These are phyloP conservation scores for Sebastes schlegelii DNA, from an alignment of 2,113 vertebrate genomes.

Conservation along the genomic window DNA sequence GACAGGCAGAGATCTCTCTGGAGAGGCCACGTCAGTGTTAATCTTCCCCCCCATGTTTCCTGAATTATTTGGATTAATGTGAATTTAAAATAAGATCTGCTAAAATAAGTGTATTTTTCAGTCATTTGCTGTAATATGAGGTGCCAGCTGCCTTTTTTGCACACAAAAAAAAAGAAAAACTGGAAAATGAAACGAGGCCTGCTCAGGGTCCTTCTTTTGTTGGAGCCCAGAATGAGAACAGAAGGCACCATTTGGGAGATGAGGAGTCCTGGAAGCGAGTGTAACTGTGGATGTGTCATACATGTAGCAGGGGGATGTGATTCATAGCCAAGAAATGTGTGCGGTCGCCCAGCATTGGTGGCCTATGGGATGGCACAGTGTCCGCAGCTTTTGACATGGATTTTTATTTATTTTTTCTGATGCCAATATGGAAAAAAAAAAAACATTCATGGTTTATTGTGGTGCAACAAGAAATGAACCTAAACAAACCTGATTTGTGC, in stretches of 20 bases:
- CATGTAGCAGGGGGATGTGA: constrained; percentile 72
- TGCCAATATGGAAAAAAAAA: constrained; percentile 11
- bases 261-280: constrained; percentile 71
- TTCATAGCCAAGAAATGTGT: constrained; percentile 69
- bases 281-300: constrained; percentile 81
- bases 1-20: constrained; percentile 46
- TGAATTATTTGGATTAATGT: constrained; percentile 3
- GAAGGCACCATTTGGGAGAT: constrained; percentile 81
- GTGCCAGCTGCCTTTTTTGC: constrained; percentile 37
- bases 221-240: constrained; percentile 69
- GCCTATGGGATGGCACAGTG: constrained; percentile 54
- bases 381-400: constrained; percentile 50
- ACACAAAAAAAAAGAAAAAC: constrained; percentile 6
- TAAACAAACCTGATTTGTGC: too few relatives aligned
- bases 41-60: constrained; percentile 13
- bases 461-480: too few relatives aligned
- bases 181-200: neutral
- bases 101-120: neutral
- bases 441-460: neutral
- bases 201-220: constrained; percentile 51
- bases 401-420: constrained; percentile 32
- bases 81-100: constrained; percentile 1
- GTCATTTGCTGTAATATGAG: neutral
- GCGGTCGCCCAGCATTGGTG: constrained; percentile 34
- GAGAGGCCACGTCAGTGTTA: constrained; percentile 20